Conservation (phyloP, 2,888 invertebrate genomes). For the Drosophila gaucha region DNA sequence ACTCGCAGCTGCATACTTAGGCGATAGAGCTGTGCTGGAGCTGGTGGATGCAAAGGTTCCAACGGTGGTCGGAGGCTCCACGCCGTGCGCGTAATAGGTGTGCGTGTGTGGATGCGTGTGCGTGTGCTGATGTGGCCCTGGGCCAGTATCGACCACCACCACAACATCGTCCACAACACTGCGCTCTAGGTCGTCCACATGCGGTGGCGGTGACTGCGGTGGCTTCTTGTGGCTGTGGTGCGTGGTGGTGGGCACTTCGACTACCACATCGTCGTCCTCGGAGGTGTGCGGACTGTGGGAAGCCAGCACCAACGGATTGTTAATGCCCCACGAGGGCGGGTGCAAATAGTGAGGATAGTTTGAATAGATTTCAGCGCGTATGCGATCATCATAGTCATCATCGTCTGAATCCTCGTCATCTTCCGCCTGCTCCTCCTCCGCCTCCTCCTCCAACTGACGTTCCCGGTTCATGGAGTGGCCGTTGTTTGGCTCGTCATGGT, state of each 20-base stretch:
- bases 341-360: conserved; percentile 87
- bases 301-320: conserved; percentile 84
- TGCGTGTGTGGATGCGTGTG: conserved; percentile 64
- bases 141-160: conserved; percentile 76
- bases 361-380: conserved; percentile 86
- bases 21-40: conserved; percentile 37
- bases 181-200: conserved; percentile 59
- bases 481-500: conserved; percentile 54
- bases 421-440: conserved; percentile 44
- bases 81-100: conserved; percentile 69
- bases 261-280: conserved; percentile 81
- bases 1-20: conserved; percentile 57
- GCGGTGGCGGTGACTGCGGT: conserved; percentile 9
- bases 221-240: conserved; percentile 71
- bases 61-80: conserved; percentile 51
- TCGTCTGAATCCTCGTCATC: conserved; percentile 74
- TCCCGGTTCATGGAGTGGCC: conserved; percentile 83
- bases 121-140: conserved; percentile 51
- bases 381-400: conserved; percentile 86
- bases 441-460: conserved; percentile 58
- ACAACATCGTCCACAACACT: conserved; percentile 79
- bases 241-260: conserved; percentile 75
- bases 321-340: conserved; percentile 85
- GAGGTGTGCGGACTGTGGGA: conserved; percentile 85
- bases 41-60: conserved; percentile 62